Conservation (phyloP, 2,797 vertebrate species). For the Sciurus carolinensis region DNA sequence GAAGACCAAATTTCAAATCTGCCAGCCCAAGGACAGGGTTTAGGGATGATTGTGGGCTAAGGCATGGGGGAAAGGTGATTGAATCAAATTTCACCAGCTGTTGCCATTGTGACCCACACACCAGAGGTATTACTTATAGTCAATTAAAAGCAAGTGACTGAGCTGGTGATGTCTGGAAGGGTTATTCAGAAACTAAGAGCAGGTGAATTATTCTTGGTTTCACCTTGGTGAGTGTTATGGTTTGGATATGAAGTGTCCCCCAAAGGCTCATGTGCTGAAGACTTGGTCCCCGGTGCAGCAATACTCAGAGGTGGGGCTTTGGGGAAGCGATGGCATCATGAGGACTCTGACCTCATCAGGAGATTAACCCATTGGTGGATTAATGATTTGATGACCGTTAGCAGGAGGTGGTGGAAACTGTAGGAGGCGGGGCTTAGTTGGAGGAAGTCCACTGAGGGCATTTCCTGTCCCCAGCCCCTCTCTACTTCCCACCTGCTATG, state of each 20-base stretch:
- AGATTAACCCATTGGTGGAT: neutral
- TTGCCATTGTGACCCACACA: neutral
- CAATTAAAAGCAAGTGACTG: neutral
- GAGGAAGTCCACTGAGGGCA: too few relatives aligned
- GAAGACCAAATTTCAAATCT: neutral
- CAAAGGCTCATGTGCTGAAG: neutral
- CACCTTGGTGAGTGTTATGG: neutral
- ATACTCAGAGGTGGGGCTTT: neutral
- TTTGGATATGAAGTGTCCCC: neutral
- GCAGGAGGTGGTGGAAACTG: too few relatives aligned
- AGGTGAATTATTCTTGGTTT: neutral
- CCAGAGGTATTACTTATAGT: neutral
- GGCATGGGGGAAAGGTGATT: too few relatives aligned
- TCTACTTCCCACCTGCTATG: too few relatives aligned
- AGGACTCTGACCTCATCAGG: neutral
- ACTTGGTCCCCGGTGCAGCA: neutral
- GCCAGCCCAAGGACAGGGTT: neutral
- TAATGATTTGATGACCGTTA: too few relatives aligned
- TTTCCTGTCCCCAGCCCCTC: too few relatives aligned
- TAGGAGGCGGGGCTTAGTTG: too few relatives aligned
- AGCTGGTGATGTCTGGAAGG: neutral
- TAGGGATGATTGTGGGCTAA: neutral
- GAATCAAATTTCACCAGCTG: neutral
- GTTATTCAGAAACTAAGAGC: neutral
- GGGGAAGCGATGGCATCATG: neutral